Conservation (phyloP, 2,888 invertebrate genomes). For the Linyphia triangularis region DNA sequence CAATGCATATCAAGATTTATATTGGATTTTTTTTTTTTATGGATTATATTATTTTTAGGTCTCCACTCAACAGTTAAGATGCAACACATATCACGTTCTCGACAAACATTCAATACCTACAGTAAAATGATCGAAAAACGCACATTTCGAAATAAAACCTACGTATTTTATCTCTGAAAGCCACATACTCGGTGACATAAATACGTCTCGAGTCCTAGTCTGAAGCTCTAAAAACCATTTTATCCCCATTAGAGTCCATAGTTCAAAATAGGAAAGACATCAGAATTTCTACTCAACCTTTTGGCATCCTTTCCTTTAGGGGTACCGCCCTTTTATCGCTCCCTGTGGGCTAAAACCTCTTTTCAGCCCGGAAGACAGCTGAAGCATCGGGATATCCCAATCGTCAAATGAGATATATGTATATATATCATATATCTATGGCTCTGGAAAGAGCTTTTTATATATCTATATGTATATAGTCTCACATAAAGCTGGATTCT, state of each 20-base stretch:
- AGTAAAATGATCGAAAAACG: no score
- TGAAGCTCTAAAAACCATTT: constrained; percentile 15
- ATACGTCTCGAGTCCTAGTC: no score
- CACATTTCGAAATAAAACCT: no score
- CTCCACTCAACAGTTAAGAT: no score
- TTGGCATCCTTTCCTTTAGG: constrained; percentile 4
- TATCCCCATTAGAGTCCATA: constrained; percentile 23
- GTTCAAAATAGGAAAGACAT: constrained; percentile 19
- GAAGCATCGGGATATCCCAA: neutral
- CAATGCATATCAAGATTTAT: no score
- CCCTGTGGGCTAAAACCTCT: constrained; percentile 27
- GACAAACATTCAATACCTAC: no score
- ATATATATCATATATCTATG: constrained; percentile 9
- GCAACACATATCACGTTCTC: no score
- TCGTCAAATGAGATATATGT: constrained; percentile 41
- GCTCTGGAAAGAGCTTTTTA: neutral
- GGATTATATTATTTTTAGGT: no score
- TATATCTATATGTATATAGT: no score
- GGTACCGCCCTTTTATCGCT: constrained; percentile 24
- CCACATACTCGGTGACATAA: no score
- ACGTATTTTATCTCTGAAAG: no score
- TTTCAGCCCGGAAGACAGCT: neutral
- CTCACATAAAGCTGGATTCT: neutral
- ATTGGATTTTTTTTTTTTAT: no score
- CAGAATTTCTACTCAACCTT: constrained; percentile 20